phyloP scores from a whole-genome alignment of 2,888 invertebrate species.

The Drosophila fungiperda region DNA sequence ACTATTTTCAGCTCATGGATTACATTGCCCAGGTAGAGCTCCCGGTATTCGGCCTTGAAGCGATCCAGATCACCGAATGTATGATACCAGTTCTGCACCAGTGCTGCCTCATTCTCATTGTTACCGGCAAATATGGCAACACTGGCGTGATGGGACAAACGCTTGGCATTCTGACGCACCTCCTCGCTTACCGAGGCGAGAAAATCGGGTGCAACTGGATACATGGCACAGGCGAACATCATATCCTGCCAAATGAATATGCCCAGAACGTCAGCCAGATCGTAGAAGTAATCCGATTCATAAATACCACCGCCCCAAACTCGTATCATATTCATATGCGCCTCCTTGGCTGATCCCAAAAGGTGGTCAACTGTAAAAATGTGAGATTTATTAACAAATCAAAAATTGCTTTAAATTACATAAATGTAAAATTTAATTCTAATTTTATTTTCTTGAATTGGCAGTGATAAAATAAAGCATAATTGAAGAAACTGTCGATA shows the following conservation, averaged over 20 bases:
- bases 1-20: constrained; percentile 87
- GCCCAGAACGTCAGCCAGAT: constrained; percentile 93
- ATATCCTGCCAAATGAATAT: constrained; percentile 99
- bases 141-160: constrained; percentile 94
- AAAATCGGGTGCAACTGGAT: constrained; percentile 91
- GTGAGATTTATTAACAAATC: neutral
- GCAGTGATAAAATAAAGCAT: neutral
- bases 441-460: neutral
- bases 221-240: constrained; percentile 98
- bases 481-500: neutral
- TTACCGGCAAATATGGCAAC: constrained; percentile 97
- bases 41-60: constrained; percentile 91
- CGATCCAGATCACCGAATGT: constrained; percentile 86
- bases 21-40: constrained; percentile 92
- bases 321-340: constrained; percentile 96
- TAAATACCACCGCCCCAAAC: constrained; percentile 99
- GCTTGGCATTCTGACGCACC: constrained; percentile 91
- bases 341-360: constrained; percentile 89
- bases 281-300: constrained; percentile 95
- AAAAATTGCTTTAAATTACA: neutral
- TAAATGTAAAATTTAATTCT: neutral
- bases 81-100: constrained; percentile 92
- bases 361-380: constrained; percentile 86
- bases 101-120: constrained; percentile 97
- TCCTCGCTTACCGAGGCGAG: constrained; percentile 90